These are phyloP conservation scores for Oligia latruncula DNA, from an alignment of 2,888 invertebrate genomes.

Conservation along the genomic window DNA sequence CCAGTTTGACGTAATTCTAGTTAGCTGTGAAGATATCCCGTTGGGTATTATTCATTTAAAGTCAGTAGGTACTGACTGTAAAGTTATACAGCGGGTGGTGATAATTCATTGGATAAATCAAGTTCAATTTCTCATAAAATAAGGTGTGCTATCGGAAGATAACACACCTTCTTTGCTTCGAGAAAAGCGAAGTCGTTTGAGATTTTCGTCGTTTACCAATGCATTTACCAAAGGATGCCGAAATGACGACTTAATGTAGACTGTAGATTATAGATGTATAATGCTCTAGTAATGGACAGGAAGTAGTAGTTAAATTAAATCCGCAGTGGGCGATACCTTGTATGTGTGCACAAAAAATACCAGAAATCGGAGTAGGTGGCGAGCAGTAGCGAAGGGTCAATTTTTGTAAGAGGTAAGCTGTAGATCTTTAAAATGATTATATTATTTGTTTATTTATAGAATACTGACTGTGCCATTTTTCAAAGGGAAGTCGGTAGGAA, in stretches of 20 bases:
- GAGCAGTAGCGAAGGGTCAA: neutral
- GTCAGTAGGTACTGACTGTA: neutral
- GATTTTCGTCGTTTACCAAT: neutral
- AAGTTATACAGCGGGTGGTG: neutral
- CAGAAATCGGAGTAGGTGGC: neutral
- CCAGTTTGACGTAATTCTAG: constrained; percentile 43
- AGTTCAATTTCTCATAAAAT: neutral
- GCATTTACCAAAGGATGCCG: neutral
- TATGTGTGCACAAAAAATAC: neutral
- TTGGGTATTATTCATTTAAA: constrained; percentile 34
- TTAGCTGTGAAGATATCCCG: constrained; percentile 34
- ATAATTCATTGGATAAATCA: constrained; percentile 9
- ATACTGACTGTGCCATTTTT: too few relatives aligned
- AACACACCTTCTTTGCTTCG: neutral
- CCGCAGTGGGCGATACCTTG: neutral
- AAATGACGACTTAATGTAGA: neutral
- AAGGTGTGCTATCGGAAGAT: too few relatives aligned
- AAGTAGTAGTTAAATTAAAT: neutral
- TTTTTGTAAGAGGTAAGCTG: too few relatives aligned
- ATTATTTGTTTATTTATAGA: too few relatives aligned
- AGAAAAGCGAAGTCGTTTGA: too few relatives aligned
- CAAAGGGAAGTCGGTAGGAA: too few relatives aligned
- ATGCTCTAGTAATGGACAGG: too few relatives aligned
- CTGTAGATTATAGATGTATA: neutral
- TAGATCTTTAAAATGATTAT: too few relatives aligned